phyloP scores from a whole-genome alignment of 2,797 vertebrate genomes.

The Manis javanica region DNA sequence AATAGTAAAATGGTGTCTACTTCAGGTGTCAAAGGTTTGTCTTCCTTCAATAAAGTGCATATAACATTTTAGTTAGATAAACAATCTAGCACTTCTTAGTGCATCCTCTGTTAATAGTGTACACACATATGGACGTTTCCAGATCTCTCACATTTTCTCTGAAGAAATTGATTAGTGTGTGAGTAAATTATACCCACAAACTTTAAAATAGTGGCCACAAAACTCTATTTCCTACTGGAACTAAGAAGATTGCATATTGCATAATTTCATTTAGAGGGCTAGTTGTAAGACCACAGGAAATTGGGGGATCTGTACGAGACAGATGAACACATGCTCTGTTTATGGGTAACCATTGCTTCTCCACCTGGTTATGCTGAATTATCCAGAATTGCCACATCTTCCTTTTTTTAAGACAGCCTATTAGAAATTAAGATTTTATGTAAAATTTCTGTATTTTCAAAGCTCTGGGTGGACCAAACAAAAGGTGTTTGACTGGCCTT shows the following conservation, averaged over 20 bases:
- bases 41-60: background rate
- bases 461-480: background rate
- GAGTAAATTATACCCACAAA: background rate
- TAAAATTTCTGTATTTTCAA: slow-evolving; percentile 4
- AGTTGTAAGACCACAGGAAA: background rate
- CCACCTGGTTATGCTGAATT: background rate
- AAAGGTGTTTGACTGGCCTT: background rate
- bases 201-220: background rate
- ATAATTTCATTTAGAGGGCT: background rate
- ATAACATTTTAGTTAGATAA: background rate
- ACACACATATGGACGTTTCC: background rate
- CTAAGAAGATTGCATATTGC: background rate
- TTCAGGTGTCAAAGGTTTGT: background rate
- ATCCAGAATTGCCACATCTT: background rate
- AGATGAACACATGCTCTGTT: background rate
- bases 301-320: background rate
- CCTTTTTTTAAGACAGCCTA: background rate
- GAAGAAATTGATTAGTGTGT: background rate
- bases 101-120: background rate
- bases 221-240: slow-evolving; percentile 3
- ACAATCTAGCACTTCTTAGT: background rate
- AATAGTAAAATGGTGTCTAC: background rate
- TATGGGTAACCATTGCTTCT: background rate
- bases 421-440: background rate
- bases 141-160: background rate